A percentile compares a stretch with the other conserved stretches of the same genome.
phyloP scores from a whole-genome alignment of 53 echinoderm and acorn worm genomes.

The Hippasteria phrygiana region DNA sequence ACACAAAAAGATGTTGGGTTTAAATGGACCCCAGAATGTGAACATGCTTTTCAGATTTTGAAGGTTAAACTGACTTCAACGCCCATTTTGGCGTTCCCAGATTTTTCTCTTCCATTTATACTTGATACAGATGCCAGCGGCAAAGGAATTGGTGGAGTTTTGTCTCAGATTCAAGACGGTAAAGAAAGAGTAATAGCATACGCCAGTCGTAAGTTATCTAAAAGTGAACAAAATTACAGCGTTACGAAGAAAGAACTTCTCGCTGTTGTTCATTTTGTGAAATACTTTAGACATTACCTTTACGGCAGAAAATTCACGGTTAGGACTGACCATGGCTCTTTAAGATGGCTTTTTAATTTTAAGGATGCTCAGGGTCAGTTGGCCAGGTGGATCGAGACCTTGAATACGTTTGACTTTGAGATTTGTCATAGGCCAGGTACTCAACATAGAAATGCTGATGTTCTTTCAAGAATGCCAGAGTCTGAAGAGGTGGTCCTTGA shows the following conservation, averaged over 20 bases:
- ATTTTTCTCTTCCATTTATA: background rate
- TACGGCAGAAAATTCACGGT: background rate
- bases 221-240: background rate
- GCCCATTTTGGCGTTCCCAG: background rate
- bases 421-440: no score
- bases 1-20: no score
- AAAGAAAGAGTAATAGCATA: background rate
- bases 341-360: conserved; percentile 19
- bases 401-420: no score
- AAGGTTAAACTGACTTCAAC: background rate
- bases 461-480: no score
- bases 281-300: background rate
- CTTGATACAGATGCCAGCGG: background rate
- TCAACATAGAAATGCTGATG: no score
- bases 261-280: background rate
- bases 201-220: background rate
- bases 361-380: conserved; percentile 22
- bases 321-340: conserved; percentile 18
- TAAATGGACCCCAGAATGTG: no score
- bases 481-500: no score
- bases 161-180: background rate
- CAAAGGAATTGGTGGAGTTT: background rate
- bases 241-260: background rate
- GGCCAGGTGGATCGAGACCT: conserved; percentile 62
- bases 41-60: no score